Base-by-base conservation (phyloP, 2,113 vertebrate genomes). In the Urocynchramus pylzowi region DNA sequence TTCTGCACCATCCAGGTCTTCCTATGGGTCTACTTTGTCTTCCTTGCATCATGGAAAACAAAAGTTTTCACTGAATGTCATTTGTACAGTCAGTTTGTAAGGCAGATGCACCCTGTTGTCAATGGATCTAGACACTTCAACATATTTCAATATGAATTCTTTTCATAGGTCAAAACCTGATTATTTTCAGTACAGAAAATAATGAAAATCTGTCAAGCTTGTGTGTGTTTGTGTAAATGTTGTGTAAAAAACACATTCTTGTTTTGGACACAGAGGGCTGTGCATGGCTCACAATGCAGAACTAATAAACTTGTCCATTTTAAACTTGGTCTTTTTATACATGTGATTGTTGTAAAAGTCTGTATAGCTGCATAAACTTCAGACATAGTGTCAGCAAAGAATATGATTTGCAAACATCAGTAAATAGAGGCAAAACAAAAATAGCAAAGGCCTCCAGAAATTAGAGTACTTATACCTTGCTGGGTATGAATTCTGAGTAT, bases 161-260 rank as follows among this genome's bases (percentile, higher is more conserved):
- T 85, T 49, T 16, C 31, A 26, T 8, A 56, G 7, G 13, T 59
- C 13, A 61, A 93, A 74, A 5, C 2, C 15, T 28, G 2, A 10
- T 63, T 18, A 59, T 54, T 86, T 90, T 86, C n/a, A 73, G 11
- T 26, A 16, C 11, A 16, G 35, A 35, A 79, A n/a, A 74, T 22
- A 31, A 76, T 27, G 8, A 45, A 77, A 91, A 70, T 49, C 45
- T 45, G 10, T 30, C 23, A 61, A 37, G 11, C 2, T 57, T 42
- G 16, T 52, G 20, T 42, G 2, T 23, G 7, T 67, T n/a, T n/a
- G 10, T 50, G 16, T 33, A 1, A 64, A 19, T 13, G 5, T 5
- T n/a, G n/a, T n/a, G n/a, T n/a, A n/a, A 41, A 8, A 37, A 2
- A 41, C 4, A 23, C 7, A 30, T 47, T 59, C 19, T 57, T 0